Base-by-base conservation (phyloP, 2,888 invertebrate species). In the Leptinotarsa peninsularis region DNA sequence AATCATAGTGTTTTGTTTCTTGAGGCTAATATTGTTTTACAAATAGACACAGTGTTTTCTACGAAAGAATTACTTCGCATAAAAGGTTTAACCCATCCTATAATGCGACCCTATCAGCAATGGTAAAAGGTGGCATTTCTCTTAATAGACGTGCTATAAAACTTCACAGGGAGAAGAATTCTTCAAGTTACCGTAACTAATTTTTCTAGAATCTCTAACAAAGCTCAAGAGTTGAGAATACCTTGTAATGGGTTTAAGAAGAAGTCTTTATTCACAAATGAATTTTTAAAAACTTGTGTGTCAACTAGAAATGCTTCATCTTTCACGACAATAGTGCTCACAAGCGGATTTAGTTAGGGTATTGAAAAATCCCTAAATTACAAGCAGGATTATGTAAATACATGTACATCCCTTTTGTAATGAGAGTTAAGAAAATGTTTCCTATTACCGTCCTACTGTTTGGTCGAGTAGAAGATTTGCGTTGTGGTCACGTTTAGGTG, bases 371-470 rank as follows among this genome's bases (percentile, higher is more conserved):
- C 70, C 72, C 76, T 73, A 72, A 75, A 75, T 78, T 78, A 79
- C 79, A 78, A 73, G 67, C 27, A n/a, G 72, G 78, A 79, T 78
- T 76, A 76, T 78, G 74, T 73, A 79, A 78, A 79, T 78, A 75
- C 43, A 74, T 76, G 78, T 79, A 78, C 77, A 79, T 73, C 52
- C 71, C 69, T 72, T 27, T 63, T 63, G 63, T 63, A 33, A n/a
- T 14, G 58, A 23, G 23, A 58, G 43, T 43, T 21, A 27, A 63
- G 43, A 63, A 21, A 58, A 21, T 63, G 27, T 63, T 27, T 63
- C 43, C n/a, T 17, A 43, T 33, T 17, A 33, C 33, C 33, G 63
- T n/a, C 43, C 33, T 10, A 43, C 14, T 33, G 33, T 63, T 63
- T 10, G 0, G n/a, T 15, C 33, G n/a, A 63, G 63, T 43, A n/a